Percentiles rank a stretch among this genome's conserved stretches.
These are phyloP conservation scores for Tinamus guttatus DNA, from an alignment of 2,113 vertebrate genomes.

Conservation along the genomic window DNA sequence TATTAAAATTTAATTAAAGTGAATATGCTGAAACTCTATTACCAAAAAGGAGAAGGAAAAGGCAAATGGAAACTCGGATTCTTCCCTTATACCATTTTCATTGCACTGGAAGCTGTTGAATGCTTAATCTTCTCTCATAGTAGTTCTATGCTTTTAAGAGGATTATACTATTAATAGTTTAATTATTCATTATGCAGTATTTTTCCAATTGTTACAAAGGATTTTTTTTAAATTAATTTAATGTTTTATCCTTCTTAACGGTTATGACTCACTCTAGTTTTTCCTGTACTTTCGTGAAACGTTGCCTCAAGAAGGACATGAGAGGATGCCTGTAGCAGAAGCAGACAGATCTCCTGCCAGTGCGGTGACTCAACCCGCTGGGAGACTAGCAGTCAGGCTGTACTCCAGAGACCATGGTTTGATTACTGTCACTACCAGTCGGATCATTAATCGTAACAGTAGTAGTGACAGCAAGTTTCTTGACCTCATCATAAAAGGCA, in stretches of 20 bases:
- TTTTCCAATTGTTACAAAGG: slow-evolving; percentile 65
- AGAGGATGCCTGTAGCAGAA: slow-evolving; percentile 17
- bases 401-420: slow-evolving; percentile 53
- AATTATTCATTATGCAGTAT: slow-evolving; percentile 75
- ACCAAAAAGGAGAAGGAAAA: slow-evolving; percentile 23
- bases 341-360: slow-evolving; percentile 51
- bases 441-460: slow-evolving; percentile 73
- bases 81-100: slow-evolving; percentile 46
- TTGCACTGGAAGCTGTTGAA: slow-evolving; percentile 67
- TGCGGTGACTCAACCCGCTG: slow-evolving; percentile 41
- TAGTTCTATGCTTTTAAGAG: slow-evolving; percentile 74
- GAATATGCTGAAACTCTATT: slow-evolving; percentile 54
- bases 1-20: slow-evolving; percentile 68
- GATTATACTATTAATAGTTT: slow-evolving; percentile 78
- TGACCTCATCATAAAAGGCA: slow-evolving; percentile 72
- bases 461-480: slow-evolving; percentile 72
- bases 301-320: slow-evolving; percentile 40
- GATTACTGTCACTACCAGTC: slow-evolving; percentile 64
- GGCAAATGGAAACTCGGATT: neutral
- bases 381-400: slow-evolving; percentile 1
- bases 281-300: neutral
- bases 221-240: slow-evolving; percentile 35
- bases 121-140: slow-evolving; percentile 69
- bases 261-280: slow-evolving; percentile 6
- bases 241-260: slow-evolving; percentile 64